phyloP scores from a whole-genome alignment of 2,113 vertebrate genomes.

The Lutjanus erythropterus region DNA sequence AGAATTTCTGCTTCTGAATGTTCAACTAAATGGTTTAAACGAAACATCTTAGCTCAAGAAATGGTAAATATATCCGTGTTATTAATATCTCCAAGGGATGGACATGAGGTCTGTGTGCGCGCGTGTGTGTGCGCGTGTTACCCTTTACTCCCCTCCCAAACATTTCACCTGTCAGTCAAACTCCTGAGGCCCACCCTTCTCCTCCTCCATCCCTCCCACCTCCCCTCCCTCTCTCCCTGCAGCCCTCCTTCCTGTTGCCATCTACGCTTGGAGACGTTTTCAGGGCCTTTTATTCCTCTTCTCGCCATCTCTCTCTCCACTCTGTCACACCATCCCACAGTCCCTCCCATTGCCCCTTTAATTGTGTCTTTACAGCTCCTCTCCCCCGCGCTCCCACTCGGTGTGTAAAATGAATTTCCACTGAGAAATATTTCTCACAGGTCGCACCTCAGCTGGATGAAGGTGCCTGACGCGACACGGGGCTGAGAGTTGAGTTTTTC shows the following conservation, averaged over 20 bases:
- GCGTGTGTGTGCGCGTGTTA: not conserved
- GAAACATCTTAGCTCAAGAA: not conserved
- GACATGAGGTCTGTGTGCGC: not conserved
- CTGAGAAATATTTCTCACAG: constrained; percentile 25
- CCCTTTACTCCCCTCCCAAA: not conserved
- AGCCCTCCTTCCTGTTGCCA: constrained; percentile 57
- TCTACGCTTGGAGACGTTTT: constrained; percentile 42
- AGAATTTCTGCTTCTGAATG: not conserved
- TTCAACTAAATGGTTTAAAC: not conserved
- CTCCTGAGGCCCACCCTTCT: constrained; percentile 34
- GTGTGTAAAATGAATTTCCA: constrained; percentile 16
- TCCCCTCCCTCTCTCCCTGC: constrained; percentile 28
- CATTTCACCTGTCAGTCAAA: constrained; percentile 47
- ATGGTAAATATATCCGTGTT: not conserved
- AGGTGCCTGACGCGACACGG: not conserved
- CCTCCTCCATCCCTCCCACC: constrained; percentile 28
- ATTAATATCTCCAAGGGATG: not conserved
- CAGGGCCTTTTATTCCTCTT: constrained; percentile 53
- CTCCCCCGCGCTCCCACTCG: not conserved
- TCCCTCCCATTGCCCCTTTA: constrained; percentile 61
- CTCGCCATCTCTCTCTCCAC: constrained; percentile 64
- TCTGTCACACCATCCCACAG: constrained; percentile 68
- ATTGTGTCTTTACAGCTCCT: constrained; percentile 6
- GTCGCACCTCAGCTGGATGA: constrained; percentile 31
- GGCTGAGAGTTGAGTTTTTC: constrained; percentile 4